Evolutionary conservation across 2,888 invertebrate species (phyloP).

Genomic region (Acholoe squamosa): DNA sequence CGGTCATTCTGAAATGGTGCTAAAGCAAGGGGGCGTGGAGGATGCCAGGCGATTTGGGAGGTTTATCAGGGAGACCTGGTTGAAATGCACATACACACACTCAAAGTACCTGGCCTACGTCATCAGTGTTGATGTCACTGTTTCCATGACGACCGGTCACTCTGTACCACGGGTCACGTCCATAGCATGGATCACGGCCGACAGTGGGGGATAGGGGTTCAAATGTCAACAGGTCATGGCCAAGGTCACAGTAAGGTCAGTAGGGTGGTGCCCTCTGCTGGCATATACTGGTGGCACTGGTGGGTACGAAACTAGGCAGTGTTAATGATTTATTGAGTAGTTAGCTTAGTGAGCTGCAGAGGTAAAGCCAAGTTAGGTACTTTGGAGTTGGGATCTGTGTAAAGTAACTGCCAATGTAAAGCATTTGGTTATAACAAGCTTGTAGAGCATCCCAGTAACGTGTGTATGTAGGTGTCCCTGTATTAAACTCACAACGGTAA

Average conservation of each 20-base stretch:
- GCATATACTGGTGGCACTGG: too few species aligned
- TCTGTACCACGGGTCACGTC: background rate
- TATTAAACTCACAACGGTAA: too few species aligned
- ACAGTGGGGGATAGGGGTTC: background rate
- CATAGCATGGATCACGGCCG: background rate
- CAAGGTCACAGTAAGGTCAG: background rate
- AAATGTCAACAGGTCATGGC: background rate
- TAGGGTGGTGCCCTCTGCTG: constrained; percentile 15
- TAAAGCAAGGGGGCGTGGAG: background rate
- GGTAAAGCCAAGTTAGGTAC: too few species aligned
- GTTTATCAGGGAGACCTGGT: too few species aligned
- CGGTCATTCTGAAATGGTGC: too few species aligned
- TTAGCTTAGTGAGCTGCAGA: background rate
- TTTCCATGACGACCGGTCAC: constrained; percentile 20
- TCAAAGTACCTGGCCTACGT: background rate
- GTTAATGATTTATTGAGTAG: background rate
- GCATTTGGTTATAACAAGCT: too few species aligned
- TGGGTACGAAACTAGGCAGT: background rate
- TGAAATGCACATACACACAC: too few species aligned
- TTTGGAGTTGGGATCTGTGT: too few species aligned
- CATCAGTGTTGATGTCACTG: constrained; percentile 5
- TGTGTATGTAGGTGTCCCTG: too few species aligned
- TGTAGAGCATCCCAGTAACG: too few species aligned
- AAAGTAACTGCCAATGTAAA: too few species aligned
- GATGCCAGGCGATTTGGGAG: background rate